A percentile compares a stretch with the other conserved stretches of the same genome.
Evolutionary conservation across 2,888 invertebrate species (phyloP).

Genomic region (Neocrepidodera transversa): DNA sequence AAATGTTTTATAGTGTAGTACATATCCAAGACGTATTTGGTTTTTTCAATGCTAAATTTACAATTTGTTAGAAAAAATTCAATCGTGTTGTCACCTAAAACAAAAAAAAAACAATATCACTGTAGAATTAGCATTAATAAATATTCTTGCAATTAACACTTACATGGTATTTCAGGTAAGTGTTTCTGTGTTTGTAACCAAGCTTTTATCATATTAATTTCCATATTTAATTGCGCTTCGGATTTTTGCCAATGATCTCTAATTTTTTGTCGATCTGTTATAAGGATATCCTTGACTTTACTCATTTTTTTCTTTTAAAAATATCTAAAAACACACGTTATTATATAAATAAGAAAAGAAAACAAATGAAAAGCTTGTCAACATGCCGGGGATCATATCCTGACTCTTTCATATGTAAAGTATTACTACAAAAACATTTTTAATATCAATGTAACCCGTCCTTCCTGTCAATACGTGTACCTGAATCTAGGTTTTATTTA

Average conservation of each 20-base stretch:
- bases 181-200: conserved; percentile 16
- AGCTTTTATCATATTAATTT: conserved; percentile 2
- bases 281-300: background rate
- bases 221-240: background rate
- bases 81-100: background rate
- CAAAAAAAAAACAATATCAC: background rate
- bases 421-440: too few species aligned
- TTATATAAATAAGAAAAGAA: too few species aligned
- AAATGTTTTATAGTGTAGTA: background rate
- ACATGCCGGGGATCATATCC: too few species aligned
- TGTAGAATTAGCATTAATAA: too few species aligned
- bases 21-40: background rate
- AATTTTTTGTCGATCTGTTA: conserved; percentile 5
- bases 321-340: too few species aligned
- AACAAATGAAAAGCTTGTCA: too few species aligned
- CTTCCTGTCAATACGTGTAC: too few species aligned
- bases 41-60: background rate
- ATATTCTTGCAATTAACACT: too few species aligned
- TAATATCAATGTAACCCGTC: too few species aligned
- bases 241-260: conserved; percentile 2
- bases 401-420: too few species aligned
- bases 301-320: too few species aligned
- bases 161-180: conserved; percentile 18
- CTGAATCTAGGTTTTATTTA: too few species aligned
- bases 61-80: background rate